A percentile compares a stretch with the other conserved stretches of the same genome.
phyloP scores from a whole-genome alignment of 2,113 vertebrate species.

The Bufo gargarizans region DNA sequence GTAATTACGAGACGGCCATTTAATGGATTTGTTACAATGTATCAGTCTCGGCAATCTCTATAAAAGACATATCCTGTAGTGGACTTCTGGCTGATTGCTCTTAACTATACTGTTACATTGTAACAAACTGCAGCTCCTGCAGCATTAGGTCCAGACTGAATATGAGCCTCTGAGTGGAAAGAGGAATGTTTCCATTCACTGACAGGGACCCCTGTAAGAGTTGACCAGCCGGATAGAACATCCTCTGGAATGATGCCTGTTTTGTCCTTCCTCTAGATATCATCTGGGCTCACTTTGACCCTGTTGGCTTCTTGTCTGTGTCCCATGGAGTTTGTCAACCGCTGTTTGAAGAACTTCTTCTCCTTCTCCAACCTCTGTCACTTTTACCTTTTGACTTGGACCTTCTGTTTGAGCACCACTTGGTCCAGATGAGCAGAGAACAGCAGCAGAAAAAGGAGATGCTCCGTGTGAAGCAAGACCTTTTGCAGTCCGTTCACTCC shows the following conservation, averaged over 20 bases:
- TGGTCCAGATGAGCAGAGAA: conserved; percentile 86
- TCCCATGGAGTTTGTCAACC: conserved; percentile 84
- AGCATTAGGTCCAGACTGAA: background rate
- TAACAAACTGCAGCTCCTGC: no score
- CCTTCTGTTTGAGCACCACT: conserved; percentile 88
- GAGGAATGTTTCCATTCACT: no score
- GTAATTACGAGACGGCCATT: no score
- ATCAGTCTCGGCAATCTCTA: no score
- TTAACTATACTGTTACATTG: no score
- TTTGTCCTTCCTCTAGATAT: conserved; percentile 76
- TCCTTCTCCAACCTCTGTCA: conserved; percentile 92
- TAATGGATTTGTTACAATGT: no score
- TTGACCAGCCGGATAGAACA: no score
- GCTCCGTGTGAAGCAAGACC: conserved; percentile 83
- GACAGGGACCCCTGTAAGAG: no score
- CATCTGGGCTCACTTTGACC: conserved; percentile 86
- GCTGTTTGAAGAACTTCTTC: conserved; percentile 89
- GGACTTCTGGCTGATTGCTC: no score
- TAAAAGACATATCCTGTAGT: no score
- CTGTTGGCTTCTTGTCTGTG: conserved; percentile 87
- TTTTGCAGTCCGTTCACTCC: conserved; percentile 84
- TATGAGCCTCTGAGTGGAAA: background rate
- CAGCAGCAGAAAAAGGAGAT: conserved; percentile 90
- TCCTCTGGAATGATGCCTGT: background rate
- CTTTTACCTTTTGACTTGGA: conserved; percentile 94